These are phyloP conservation scores for Macrotis lagotis DNA, from an alignment of 2,113 vertebrate genomes.

Conservation along the genomic window DNA sequence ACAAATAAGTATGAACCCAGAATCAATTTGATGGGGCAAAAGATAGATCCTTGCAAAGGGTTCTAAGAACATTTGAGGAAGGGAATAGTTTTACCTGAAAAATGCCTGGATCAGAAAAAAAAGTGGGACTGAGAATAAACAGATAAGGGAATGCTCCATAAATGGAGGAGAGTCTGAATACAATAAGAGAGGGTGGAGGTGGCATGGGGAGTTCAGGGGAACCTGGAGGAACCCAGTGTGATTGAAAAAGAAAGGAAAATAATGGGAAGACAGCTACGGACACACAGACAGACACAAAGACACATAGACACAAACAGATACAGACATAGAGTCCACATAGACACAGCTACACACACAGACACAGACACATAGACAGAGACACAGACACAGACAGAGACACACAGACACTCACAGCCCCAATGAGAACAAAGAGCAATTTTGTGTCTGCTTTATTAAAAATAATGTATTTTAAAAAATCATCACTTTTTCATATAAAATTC, in stretches of 20 bases:
- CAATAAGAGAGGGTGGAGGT: not conserved
- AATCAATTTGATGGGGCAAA: not conserved
- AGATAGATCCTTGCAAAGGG: not conserved
- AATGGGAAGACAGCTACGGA: not conserved
- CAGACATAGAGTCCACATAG: no score
- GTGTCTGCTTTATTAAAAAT: not conserved
- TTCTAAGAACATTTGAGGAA: not conserved
- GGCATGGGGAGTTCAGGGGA: not conserved
- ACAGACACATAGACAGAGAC: not conserved
- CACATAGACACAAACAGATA: no score
- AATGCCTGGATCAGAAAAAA: not conserved
- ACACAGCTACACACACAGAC: no score
- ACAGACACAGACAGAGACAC: no score
- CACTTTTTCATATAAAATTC: not conserved
- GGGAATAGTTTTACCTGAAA: not conserved
- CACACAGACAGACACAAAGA: not conserved
- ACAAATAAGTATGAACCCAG: not conserved
- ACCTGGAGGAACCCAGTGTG: not conserved
- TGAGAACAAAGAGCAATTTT: not conserved
- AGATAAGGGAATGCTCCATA: not conserved
- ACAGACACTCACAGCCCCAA: no score
- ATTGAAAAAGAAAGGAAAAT: not conserved
- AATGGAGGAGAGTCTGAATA: not conserved
- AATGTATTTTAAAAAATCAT: not conserved
- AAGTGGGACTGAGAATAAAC: not conserved